Conservation (phyloP, 2,113 vertebrate genomes). For the Probosciger aterrimus region DNA sequence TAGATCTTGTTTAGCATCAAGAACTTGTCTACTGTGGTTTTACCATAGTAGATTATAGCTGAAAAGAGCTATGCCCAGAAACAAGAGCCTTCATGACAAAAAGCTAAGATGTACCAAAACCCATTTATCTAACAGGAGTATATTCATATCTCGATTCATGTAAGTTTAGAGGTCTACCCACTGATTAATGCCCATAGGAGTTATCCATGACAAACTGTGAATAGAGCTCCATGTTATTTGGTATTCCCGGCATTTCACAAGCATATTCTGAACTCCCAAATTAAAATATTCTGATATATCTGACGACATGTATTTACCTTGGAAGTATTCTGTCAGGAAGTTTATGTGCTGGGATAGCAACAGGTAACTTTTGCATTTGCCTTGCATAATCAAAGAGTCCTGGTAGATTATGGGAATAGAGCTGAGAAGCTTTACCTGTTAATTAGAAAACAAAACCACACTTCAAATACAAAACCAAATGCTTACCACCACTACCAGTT, state of each 20-base stretch:
- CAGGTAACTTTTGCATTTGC: conserved; percentile 96
- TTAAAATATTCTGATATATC: not conserved
- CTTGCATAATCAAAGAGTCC: conserved; percentile 96
- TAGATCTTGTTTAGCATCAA: not conserved
- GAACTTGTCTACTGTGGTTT: not conserved
- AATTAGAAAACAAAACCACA: conserved; percentile 58
- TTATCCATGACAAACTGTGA: not conserved
- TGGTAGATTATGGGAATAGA: conserved; percentile 94
- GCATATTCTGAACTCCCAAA: not conserved
- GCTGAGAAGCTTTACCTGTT: conserved; percentile 96
- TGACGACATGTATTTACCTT: conserved; percentile 71
- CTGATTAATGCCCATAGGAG: not conserved
- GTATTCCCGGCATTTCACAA: not conserved
- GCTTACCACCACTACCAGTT: not conserved
- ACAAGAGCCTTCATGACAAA: not conserved
- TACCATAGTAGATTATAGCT: not conserved
- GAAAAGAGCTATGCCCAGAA: not conserved
- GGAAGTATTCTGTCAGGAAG: conserved; percentile 97
- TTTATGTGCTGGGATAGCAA: conserved; percentile 95
- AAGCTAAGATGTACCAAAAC: not conserved
- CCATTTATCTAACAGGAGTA: not conserved
- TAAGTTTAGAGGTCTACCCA: not conserved
- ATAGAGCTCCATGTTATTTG: not conserved
- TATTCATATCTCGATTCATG: not conserved
- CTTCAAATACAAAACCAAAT: conserved; percentile 20